These are phyloP conservation scores for Oryctolagus cuniculus DNA, from an alignment of 2,113 vertebrate genomes.

Conservation along the genomic window mOryCun1.1 NC_091433.1:9397501-9398000, in stretches of 20 bases:
- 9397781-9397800: not conserved
- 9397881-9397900: not conserved
- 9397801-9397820: not conserved
- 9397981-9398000: not conserved
- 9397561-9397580: not conserved
- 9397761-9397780: not conserved
- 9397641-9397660: not conserved
- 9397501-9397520: not conserved
- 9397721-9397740: not conserved
- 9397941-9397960: not conserved
- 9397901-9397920: not conserved
- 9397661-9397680: not conserved
- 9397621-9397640: not conserved
- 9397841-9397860: not conserved
- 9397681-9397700: not conserved
- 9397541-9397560: not conserved
- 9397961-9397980: not conserved
- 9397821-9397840: no score
- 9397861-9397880: not conserved
- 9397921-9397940: not conserved
- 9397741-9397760: not conserved
- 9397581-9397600: not conserved
- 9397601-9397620: not conserved
- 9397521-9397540: not conserved
- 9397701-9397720: not conserved